phyloP scores from a whole-genome alignment of 2,113 vertebrate species.

The Archilochus colubris region DNA sequence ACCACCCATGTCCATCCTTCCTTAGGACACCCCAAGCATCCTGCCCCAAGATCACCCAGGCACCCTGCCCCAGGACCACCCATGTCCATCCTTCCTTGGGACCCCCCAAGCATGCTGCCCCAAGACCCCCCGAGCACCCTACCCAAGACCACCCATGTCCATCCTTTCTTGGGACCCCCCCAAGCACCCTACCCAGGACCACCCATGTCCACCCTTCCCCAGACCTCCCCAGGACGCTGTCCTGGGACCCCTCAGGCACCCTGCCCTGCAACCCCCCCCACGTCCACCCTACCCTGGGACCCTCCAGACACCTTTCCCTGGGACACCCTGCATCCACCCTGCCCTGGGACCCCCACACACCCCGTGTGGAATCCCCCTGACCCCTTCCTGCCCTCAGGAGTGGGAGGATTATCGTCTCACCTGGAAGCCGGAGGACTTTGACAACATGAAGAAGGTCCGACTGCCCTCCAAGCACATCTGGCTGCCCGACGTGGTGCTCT shows the following conservation, averaged over 20 bases:
- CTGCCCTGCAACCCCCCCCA: too few relatives aligned
- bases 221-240: background rate
- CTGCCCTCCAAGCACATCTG: conserved; percentile 98
- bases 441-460: conserved; percentile 96
- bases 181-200: too few relatives aligned
- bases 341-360: background rate
- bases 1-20: too few relatives aligned
- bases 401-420: conserved; percentile 97
- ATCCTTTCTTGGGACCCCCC: background rate
- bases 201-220: background rate
- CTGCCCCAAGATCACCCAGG: too few relatives aligned
- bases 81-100: too few relatives aligned
- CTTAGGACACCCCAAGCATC: too few relatives aligned
- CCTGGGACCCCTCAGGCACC: too few relatives aligned
- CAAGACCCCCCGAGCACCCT: background rate
- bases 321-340: background rate
- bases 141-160: background rate
- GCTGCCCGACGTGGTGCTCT: conserved; percentile 97
- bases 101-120: too few relatives aligned
- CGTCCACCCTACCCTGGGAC: background rate
- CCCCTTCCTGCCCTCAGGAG: conserved; percentile 77
- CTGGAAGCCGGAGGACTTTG: conserved; percentile 94
- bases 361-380: background rate
- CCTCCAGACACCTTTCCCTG: background rate
- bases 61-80: background rate